Evolutionary conservation across 1,140 invertebrate species (phyloP).

Genomic region (Latrodectus geometricus): DNA sequence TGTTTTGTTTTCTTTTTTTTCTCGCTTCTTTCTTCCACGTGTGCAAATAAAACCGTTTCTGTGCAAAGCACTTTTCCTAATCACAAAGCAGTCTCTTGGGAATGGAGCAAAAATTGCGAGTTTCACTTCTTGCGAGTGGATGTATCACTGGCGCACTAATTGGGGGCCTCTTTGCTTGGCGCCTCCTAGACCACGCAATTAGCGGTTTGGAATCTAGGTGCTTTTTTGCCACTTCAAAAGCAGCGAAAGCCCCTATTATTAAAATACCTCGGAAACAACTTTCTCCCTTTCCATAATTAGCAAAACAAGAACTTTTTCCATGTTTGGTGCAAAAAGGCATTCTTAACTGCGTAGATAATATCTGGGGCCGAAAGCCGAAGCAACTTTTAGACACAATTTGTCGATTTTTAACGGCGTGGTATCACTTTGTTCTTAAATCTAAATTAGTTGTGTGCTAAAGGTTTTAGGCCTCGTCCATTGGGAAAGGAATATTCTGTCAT

Average conservation of each 20-base stretch:
- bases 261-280: background rate
- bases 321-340: background rate
- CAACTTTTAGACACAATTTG: background rate
- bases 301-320: constrained; percentile 1
- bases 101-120: background rate
- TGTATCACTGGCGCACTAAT: constrained; percentile 6
- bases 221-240: constrained; percentile 3
- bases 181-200: constrained; percentile 8
- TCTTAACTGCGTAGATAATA: background rate
- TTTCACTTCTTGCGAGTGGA: background rate
- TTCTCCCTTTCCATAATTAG: constrained; percentile 4
- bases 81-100: background rate
- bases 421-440: background rate
- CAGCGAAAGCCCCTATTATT: background rate
- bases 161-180: background rate
- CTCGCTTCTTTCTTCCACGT: background rate
- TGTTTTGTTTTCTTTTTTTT: background rate
- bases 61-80: background rate
- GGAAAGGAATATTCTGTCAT: background rate
- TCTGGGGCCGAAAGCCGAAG: background rate
- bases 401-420: background rate
- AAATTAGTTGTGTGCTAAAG: background rate
- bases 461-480: background rate
- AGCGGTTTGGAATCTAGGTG: background rate
- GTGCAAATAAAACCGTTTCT: background rate